A percentile compares a stretch with the other conserved stretches of the same genome.
Conservation (phyloP, 2,888 invertebrate genomes). For the Entomobrya proxima region DNA sequence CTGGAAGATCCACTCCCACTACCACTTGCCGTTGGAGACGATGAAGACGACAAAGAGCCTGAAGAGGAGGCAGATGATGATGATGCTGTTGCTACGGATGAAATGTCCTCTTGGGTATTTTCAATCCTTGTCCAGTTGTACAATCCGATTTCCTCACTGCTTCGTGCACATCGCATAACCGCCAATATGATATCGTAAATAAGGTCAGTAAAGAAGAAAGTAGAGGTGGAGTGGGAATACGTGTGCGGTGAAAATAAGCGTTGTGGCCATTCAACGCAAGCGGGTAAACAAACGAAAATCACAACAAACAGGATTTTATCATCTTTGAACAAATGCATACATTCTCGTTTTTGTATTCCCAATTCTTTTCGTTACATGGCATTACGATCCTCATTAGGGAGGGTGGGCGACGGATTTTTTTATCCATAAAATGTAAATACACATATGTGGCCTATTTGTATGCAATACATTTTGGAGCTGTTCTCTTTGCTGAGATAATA, state of each 20-base stretch:
- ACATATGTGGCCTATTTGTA: background rate
- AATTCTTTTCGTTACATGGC: conserved; percentile 4
- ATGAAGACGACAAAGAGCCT: conserved; percentile 5
- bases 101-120: conserved; percentile 60
- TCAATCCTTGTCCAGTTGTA: conserved; percentile 68
- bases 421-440: conserved; percentile 8
- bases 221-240: conserved; percentile 13
- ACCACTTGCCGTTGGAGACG: conserved; percentile 36
- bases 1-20: conserved; percentile 22
- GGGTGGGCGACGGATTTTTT: background rate
- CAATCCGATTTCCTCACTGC: conserved; percentile 65
- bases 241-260: background rate
- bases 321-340: background rate
- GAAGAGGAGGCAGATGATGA: conserved; percentile 12
- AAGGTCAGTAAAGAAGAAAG: conserved; percentile 46
- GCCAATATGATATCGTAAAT: conserved; percentile 39
- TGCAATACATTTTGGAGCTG: background rate
- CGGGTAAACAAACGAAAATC: conserved; percentile 23
- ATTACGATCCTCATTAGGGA: conserved; percentile 34
- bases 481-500: background rate
- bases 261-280: background rate
- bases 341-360: background rate
- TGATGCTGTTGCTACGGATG: conserved; percentile 40
- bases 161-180: conserved; percentile 1
- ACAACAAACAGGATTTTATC: conserved; percentile 33